These are phyloP conservation scores for Phalera bucephala DNA, from an alignment of 2,888 invertebrate genomes.

Conservation along the genomic window DNA sequence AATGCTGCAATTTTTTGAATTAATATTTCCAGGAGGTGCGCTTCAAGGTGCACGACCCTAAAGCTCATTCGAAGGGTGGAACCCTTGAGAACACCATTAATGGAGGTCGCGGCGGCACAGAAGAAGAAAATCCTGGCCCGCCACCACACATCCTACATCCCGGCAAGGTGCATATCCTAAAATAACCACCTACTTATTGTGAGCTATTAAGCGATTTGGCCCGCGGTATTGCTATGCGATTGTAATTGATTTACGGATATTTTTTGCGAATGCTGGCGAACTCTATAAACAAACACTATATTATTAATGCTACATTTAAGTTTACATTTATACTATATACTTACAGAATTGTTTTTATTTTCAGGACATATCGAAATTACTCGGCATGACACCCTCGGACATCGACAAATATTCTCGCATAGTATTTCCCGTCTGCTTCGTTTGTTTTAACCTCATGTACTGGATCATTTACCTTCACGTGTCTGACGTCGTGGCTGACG, in stretches of 20 bases:
- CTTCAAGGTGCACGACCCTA: slow-evolving; percentile 97
- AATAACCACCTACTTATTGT: not conserved
- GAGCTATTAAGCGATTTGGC: slow-evolving; percentile 10
- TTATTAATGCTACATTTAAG: not conserved
- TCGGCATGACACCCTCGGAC: slow-evolving; percentile 97
- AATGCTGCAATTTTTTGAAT: slow-evolving; percentile 11
- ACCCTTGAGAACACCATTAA: slow-evolving; percentile 96
- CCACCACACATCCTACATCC: slow-evolving; percentile 92
- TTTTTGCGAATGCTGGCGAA: slow-evolving; percentile 1
- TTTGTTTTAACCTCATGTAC: slow-evolving; percentile 99
- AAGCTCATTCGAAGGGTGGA: slow-evolving; percentile 96
- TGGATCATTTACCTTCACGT: slow-evolving; percentile 99
- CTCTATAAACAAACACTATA: not conserved
- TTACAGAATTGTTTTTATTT: slow-evolving; percentile 3
- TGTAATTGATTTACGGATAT: not conserved
- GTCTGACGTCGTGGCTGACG: slow-evolving; percentile 97
- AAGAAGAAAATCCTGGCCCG: slow-evolving; percentile 85
- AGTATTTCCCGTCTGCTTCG: slow-evolving; percentile 98
- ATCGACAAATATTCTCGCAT: slow-evolving; percentile 99
- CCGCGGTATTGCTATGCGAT: slow-evolving; percentile 13
- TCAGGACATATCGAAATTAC: slow-evolving; percentile 94
- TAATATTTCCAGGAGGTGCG: slow-evolving; percentile 91
- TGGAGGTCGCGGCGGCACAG: slow-evolving; percentile 87
- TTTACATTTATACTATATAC: not conserved
- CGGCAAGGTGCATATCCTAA: slow-evolving; percentile 85